A percentile compares a stretch with the other conserved stretches of the same genome.
These are phyloP conservation scores for Danio rerio DNA, from an alignment of 2,113 vertebrate species.

Conservation along the genomic window GRCz12tu NC_133194.1:12139001-12139500, in stretches of 20 bases:
- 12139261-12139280: conserved; percentile 22
- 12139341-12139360: conserved; percentile 30
- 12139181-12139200: conserved; percentile 36
- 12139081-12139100: conserved; percentile 27
- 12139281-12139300: conserved; percentile 1
- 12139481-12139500: conserved; percentile 31
- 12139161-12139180: conserved; percentile 28
- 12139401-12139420: neutral
- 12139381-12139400: conserved; percentile 21
- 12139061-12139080: conserved; percentile 27
- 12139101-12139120: conserved; percentile 28
- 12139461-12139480: conserved; percentile 39
- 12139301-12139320: neutral
- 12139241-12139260: neutral
- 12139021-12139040: conserved; percentile 43
- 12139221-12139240: conserved; percentile 23
- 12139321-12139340: conserved; percentile 26
- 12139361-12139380: conserved; percentile 6
- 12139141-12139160: conserved; percentile 23
- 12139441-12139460: conserved; percentile 22
- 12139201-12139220: conserved; percentile 41
- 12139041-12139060: conserved; percentile 44
- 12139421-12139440: neutral
- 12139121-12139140: conserved; percentile 48
- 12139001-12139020: conserved; percentile 27